These are phyloP conservation scores for Girardinus metallicus DNA, from an alignment of 2,797 vertebrate species.

Conservation along the genomic window DNA sequence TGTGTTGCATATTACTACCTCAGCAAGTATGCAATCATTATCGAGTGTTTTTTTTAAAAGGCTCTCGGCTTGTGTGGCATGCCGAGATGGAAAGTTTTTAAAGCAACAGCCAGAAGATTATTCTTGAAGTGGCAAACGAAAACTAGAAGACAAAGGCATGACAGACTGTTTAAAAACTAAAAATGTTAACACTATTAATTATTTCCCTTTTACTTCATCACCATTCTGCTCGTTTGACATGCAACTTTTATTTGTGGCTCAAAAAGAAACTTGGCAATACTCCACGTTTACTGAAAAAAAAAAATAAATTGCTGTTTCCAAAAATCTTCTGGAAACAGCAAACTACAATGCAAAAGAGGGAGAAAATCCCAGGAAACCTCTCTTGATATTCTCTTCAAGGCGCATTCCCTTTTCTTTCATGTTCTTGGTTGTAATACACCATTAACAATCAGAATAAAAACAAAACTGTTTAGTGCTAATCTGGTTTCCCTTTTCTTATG, in stretches of 20 bases:
- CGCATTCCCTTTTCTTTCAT: not conserved
- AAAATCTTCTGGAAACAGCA: not conserved
- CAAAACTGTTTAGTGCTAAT: not conserved
- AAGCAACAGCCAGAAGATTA: not conserved
- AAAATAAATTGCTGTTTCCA: not conserved
- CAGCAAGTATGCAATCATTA: not conserved
- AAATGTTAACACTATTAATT: not conserved
- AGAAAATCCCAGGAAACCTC: not conserved
- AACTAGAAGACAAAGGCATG: not conserved
- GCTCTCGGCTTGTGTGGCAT: not conserved
- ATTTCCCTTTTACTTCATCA: not conserved
- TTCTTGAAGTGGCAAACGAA: not conserved
- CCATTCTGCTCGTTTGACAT: not conserved
- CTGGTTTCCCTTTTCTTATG: not conserved
- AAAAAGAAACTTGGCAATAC: not conserved
- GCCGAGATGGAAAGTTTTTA: not conserved
- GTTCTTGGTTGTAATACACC: not conserved
- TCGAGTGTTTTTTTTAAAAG: conserved; percentile 10
- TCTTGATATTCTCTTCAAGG: not conserved
- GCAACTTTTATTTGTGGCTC: not conserved
- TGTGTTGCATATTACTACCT: not conserved
- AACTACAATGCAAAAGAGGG: not conserved
- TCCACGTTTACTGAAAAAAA: not conserved
- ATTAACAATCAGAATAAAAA: not conserved
- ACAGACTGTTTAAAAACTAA: not conserved